Conservation (phyloP, 2,113 vertebrate genomes). For the Dendropsophus ebraccatus region DNA sequence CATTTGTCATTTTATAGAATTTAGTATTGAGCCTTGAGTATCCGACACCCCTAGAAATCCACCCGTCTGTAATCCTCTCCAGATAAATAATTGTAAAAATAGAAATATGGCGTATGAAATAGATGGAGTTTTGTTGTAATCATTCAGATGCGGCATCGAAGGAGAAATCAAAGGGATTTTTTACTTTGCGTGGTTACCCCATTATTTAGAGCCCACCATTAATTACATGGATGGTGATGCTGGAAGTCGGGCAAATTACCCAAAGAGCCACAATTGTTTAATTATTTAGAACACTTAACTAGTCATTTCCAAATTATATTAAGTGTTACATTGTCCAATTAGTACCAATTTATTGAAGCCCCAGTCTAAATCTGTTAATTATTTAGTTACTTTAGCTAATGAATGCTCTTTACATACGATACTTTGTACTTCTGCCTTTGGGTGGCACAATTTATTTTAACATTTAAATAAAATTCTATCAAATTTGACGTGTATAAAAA, state of each 20-base stretch:
- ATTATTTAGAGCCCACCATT: slow-evolving; percentile 20
- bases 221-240: slow-evolving; percentile 22
- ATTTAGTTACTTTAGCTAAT: slow-evolving; percentile 44
- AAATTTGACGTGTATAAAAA: neutral
- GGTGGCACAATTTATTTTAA: slow-evolving; percentile 25
- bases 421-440: slow-evolving; percentile 34
- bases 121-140: neutral
- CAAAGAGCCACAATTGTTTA: slow-evolving; percentile 32
- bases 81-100: neutral
- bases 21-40: neutral
- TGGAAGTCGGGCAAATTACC: slow-evolving; percentile 34
- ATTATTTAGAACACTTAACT: slow-evolving; percentile 53
- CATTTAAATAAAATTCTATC: neutral
- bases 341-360: slow-evolving; percentile 44
- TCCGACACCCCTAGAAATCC: neutral
- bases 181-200: neutral
- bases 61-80: neutral
- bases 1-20: neutral
- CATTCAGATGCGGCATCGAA: neutral
- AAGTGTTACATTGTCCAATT: slow-evolving; percentile 47
- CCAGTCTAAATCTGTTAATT: slow-evolving; percentile 41
- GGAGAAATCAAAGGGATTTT: neutral
- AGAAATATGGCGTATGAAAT: neutral
- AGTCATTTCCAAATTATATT: slow-evolving; percentile 34
- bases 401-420: neutral